Conservation (phyloP, 2,797 vertebrate species). For the Lagorchestes hirsutus region DNA sequence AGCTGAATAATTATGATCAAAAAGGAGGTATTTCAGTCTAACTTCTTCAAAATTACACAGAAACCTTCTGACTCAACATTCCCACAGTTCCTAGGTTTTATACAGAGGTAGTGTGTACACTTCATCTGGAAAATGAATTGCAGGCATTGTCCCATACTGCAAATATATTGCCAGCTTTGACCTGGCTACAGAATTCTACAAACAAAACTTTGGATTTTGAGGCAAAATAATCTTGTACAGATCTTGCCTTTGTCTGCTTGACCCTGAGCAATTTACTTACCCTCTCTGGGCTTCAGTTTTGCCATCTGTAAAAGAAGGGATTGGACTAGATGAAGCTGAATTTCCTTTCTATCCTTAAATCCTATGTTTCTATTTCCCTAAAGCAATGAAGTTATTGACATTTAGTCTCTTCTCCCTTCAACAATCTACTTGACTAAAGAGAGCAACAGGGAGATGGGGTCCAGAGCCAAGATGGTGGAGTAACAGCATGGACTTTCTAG, state of each 20-base stretch:
- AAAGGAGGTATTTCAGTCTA: not conserved
- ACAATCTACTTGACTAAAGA: not conserved
- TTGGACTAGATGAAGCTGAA: not conserved
- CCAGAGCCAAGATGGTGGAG: too few relatives aligned
- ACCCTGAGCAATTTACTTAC: not conserved
- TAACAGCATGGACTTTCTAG: too few relatives aligned
- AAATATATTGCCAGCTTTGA: not conserved
- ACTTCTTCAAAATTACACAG: not conserved
- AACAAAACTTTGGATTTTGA: not conserved
- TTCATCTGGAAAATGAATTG: not conserved
- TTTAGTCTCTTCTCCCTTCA: not conserved
- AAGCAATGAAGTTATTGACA: not conserved
- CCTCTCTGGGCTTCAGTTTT: not conserved
- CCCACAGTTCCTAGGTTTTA: not conserved
- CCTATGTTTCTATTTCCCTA: not conserved
- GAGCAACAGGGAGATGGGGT: not conserved
- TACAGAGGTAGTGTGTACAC: not conserved
- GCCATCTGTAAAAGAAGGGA: not conserved
- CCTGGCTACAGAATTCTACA: not conserved
- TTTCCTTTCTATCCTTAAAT: not conserved
- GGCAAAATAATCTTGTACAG: not conserved
- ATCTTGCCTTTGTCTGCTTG: not conserved
- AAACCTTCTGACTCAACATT: not conserved
- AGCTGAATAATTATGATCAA: not conserved
- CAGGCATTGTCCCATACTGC: not conserved